Evolutionary conservation across 2,113 vertebrate species (phyloP).

Genomic region (Desmodus rotundus): DNA sequence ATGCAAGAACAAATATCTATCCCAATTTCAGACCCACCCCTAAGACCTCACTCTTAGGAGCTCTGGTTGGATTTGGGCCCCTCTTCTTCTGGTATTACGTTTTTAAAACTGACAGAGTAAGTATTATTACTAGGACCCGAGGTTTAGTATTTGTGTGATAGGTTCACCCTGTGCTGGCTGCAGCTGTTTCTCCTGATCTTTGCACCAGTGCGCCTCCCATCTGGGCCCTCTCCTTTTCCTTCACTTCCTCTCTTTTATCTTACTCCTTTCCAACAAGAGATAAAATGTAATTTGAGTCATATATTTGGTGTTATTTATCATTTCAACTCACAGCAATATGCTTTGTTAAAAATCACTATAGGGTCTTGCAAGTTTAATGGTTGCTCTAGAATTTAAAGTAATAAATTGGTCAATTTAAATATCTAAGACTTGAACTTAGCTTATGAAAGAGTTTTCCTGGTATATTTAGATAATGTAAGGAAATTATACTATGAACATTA

Average conservation of each 20-base stretch:
- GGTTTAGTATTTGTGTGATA: background rate
- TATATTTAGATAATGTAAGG: background rate
- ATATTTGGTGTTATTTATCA: conserved; percentile 1
- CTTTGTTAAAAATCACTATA: background rate
- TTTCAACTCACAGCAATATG: background rate
- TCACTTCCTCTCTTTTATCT: background rate
- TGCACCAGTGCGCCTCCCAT: no score
- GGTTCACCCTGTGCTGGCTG: background rate
- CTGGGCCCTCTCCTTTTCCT: background rate
- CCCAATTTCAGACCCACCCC: conserved; percentile 83
- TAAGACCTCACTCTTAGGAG: conserved; percentile 88
- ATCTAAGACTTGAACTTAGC: conserved; percentile 8
- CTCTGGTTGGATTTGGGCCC: conserved; percentile 80
- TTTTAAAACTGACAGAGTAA: conserved; percentile 88
- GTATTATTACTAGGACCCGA: conserved; percentile 66
- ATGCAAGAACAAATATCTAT: conserved; percentile 85
- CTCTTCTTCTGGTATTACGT: conserved; percentile 79
- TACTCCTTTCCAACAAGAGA: background rate
- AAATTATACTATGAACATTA: conserved; percentile 32
- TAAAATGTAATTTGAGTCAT: background rate
- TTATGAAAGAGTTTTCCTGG: background rate
- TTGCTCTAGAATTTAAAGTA: background rate
- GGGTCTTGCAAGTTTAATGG: conserved; percentile 1
- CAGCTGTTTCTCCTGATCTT: background rate
- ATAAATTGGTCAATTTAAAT: conserved; percentile 21